Percentiles rank a stretch among this genome's conserved stretches.
phyloP scores from a whole-genome alignment of 2,797 vertebrate genomes.

The Notolepis coatsorum region DNA sequence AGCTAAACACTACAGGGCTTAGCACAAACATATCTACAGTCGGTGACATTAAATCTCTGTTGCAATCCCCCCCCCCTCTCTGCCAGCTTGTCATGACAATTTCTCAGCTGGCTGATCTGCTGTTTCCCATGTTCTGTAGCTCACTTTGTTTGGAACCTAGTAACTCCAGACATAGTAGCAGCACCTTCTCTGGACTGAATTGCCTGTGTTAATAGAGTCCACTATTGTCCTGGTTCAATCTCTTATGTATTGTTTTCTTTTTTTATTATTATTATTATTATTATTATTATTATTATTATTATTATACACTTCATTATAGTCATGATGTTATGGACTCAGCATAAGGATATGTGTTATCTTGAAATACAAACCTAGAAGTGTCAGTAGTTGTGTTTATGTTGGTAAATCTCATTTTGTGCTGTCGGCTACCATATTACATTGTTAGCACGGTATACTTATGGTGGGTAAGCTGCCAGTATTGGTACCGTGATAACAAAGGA shows the following conservation, averaged over 20 bases:
- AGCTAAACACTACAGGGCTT: background rate
- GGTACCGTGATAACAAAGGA: background rate
- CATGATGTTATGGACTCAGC: background rate
- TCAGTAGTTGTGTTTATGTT: background rate
- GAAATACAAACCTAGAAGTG: background rate
- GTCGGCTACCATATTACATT: background rate
- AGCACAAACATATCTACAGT: background rate
- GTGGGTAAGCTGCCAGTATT: background rate
- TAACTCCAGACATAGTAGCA: constrained; percentile 7
- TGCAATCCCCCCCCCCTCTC: background rate
- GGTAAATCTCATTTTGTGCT: background rate
- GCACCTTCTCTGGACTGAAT: constrained; percentile 2
- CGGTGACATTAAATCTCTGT: background rate
- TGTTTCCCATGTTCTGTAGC: background rate
- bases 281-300: too few species aligned
- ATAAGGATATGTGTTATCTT: background rate
- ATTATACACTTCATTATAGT: background rate
- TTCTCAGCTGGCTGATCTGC: background rate
- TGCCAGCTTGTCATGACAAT: background rate
- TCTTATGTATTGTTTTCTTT: background rate
- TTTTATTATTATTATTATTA: too few species aligned
- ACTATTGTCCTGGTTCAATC: background rate
- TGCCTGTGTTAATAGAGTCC: constrained; percentile 7
- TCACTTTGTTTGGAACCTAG: background rate
- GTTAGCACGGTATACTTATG: too few species aligned